Percentiles rank a stretch among this genome's conserved stretches.
Conservation (phyloP, 2,888 invertebrate genomes). For the Limnephilus lunatus region DNA sequence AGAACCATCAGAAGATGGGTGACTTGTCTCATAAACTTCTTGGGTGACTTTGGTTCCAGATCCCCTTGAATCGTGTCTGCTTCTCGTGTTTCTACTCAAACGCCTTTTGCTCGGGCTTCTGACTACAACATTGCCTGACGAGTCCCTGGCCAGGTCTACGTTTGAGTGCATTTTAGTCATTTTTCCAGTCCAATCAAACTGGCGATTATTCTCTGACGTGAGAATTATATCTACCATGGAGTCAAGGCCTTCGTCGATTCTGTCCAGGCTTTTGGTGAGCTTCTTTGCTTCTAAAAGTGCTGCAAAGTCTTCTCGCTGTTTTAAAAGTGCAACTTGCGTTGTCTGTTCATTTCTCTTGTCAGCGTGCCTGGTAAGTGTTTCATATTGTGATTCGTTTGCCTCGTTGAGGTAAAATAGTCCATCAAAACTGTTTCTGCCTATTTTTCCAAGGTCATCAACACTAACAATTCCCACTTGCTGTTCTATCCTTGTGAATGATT, state of each 20-base stretch:
- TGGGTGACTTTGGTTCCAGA: conserved; percentile 69
- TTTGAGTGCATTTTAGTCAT: conserved; percentile 68
- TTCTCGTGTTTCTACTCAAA: conserved; percentile 59
- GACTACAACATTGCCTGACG: conserved; percentile 47
- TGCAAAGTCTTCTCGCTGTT: conserved; percentile 70
- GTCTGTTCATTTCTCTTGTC: conserved; percentile 58
- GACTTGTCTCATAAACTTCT: conserved; percentile 68
- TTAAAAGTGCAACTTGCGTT: conserved; percentile 69
- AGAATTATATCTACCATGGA: conserved; percentile 85
- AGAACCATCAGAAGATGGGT: conserved; percentile 69
- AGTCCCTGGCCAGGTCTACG: conserved; percentile 70
- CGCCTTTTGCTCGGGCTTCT: conserved; percentile 63
- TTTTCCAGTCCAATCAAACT: conserved; percentile 73
- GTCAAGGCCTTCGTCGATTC: conserved; percentile 85
- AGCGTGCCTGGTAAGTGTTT: conserved; percentile 66
- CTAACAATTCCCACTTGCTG: conserved; percentile 71
- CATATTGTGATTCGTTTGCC: conserved; percentile 71
- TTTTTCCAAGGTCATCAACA: conserved; percentile 61
- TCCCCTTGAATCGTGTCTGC: conserved; percentile 71
- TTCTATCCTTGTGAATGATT: conserved; percentile 72
- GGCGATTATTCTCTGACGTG: conserved; percentile 77
- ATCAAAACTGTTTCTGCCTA: conserved; percentile 77
- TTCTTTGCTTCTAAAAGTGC: conserved; percentile 80
- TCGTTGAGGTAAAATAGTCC: conserved; percentile 79
- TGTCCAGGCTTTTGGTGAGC: conserved; percentile 86